A percentile compares a stretch with the other conserved stretches of the same genome.
Conservation (phyloP, 2,113 vertebrate species). For the Gymnocephalus cernua region DNA sequence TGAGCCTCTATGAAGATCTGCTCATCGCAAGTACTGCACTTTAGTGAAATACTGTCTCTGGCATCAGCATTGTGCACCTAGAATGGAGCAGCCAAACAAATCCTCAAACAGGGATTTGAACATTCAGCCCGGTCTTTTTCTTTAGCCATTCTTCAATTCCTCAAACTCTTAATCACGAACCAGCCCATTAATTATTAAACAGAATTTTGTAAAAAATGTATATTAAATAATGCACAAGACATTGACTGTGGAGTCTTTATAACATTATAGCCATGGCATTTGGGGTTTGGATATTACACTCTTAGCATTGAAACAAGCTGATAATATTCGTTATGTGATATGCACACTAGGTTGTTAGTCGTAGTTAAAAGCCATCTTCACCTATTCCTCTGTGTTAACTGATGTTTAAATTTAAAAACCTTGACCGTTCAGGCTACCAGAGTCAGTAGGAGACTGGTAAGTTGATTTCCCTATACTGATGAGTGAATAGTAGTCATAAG, state of each 20-base stretch:
- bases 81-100: background rate
- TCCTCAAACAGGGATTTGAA: background rate
- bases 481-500: too few species aligned
- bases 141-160: background rate
- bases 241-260: too few species aligned
- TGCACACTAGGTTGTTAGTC: background rate
- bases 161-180: background rate
- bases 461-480: too few species aligned
- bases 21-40: slow-evolving; percentile 4
- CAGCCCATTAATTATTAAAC: background rate
- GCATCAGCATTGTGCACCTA: background rate
- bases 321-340: background rate
- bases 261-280: background rate
- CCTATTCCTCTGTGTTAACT: too few species aligned
- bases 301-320: background rate
- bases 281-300: background rate
- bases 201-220: too few species aligned
- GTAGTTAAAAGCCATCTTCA: too few species aligned
- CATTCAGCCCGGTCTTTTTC: background rate
- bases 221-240: too few species aligned
- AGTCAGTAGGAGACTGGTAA: too few species aligned
- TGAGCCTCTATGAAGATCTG: slow-evolving; percentile 23
- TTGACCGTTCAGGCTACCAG: too few species aligned
- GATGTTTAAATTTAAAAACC: too few species aligned
- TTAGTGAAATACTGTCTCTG: slow-evolving; percentile 13